Base-by-base conservation (phyloP, 1,140 invertebrate genomes). In the Leptinotarsa defecta region DNA sequence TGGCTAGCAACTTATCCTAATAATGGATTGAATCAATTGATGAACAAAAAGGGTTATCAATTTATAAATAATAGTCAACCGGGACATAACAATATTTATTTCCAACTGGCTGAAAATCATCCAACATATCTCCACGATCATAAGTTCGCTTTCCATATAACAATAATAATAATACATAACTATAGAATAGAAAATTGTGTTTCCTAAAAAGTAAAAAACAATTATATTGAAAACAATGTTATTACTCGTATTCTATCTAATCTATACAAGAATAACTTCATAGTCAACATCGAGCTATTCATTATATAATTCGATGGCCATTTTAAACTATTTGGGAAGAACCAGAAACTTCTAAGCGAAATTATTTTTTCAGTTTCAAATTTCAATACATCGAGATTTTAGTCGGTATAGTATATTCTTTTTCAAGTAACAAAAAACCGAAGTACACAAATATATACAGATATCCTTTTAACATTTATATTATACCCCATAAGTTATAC, bases 281-380 rank as follows among this genome's bases (percentile, higher is more conserved):
- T 43, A 43, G 34, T 57, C 52, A 8, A 57, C 52, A 15, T 19
- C 52, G 52, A 57, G 13, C 52, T 57, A 57, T 8, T n/a, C 8
- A 57, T 34, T 43, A 68, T n/a, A 34, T 68, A 68, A 27, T 68
- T 68, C 65, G 65, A 68, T 68, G 65, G n/a, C 3, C 20, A 34
- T 68, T 68, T 68, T 17, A 27, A 27, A 68, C 65, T 43, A 68
- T 43, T 68, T 22, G 27, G 65, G 65, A 68, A 68, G 65, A 68
- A 68, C 65, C 24, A 68, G 65, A 43, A 27, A 15, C 19, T 68
- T 68, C 52, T 57, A 57, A 13, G 52, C 52, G 17, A 57, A 57
- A 57, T 57, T 57, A 57, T 17, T 57, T 5, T 19, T 17, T 57
- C 15, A 17, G n/a, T 57, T 17, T 57, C 13, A 17, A 6, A 57